Conservation (phyloP, 2,113 vertebrate genomes). For the Cyanistes caeruleus region DNA sequence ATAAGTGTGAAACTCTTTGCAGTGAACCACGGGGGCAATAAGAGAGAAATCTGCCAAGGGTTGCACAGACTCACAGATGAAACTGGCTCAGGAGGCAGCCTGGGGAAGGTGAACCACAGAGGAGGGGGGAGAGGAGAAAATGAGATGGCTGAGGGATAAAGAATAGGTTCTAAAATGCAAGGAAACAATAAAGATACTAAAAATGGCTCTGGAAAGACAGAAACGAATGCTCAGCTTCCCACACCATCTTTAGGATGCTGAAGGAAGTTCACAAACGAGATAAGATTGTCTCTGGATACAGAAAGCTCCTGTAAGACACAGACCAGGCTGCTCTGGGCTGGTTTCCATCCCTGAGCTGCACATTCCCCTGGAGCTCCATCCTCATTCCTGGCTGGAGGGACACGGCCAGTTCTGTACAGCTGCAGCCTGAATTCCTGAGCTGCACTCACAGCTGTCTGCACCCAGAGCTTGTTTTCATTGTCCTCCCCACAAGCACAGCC, state of each 20-base stretch:
- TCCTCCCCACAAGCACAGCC: neutral
- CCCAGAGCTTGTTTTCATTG: neutral
- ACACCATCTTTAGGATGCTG: neutral
- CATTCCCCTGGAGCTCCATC: neutral
- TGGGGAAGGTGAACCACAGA: neutral
- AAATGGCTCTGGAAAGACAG: neutral
- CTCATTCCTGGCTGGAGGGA: neutral
- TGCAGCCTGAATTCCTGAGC: neutral
- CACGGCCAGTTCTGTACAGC: rapidly evolving
- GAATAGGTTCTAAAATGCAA: neutral
- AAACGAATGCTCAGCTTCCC: neutral
- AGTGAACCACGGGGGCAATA: neutral
- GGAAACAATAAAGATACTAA: neutral
- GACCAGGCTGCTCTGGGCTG: neutral
- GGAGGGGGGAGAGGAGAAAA: neutral
- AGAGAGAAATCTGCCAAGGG: neutral
- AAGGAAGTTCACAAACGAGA: neutral
- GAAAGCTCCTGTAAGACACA: neutral
- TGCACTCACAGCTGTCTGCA: rapidly evolving
- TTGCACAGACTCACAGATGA: neutral
- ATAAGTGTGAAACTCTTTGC: neutral
- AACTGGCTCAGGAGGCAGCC: neutral
- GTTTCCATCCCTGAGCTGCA: rapidly evolving
- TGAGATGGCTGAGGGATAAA: neutral
- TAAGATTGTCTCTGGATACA: neutral